Conservation (phyloP, 2,888 invertebrate genomes). For the Tholera decimalis region DNA sequence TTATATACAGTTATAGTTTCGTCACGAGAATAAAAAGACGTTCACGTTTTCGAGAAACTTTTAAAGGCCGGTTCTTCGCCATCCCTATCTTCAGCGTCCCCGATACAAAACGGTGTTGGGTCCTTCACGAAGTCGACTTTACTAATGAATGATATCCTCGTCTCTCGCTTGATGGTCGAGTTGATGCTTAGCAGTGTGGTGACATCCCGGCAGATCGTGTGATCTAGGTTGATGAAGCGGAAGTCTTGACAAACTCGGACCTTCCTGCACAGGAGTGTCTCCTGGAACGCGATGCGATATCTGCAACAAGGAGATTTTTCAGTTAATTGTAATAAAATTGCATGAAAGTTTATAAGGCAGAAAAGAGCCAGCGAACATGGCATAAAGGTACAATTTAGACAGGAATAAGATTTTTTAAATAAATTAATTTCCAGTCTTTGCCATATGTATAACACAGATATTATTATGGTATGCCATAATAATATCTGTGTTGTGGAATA, state of each 20-base stretch:
- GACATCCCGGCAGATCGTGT: conserved; percentile 90
- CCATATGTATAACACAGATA: too few relatives aligned
- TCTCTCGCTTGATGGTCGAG: conserved; percentile 75
- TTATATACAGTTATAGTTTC: not conserved
- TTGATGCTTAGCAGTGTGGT: conserved; percentile 76
- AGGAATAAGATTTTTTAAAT: too few relatives aligned
- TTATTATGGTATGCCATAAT: too few relatives aligned
- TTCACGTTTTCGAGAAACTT: conserved; percentile 68
- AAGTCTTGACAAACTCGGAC: conserved; percentile 82
- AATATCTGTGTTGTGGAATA: too few relatives aligned
- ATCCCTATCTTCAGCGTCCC: conserved; percentile 56
- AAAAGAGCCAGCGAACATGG: too few relatives aligned
- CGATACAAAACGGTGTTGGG: conserved; percentile 77
- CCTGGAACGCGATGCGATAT: conserved; percentile 95
- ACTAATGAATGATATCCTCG: conserved; percentile 77
- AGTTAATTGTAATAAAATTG: not conserved
- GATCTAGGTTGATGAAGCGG: conserved; percentile 84
- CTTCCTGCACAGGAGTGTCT: conserved; percentile 93
- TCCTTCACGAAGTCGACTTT: conserved; percentile 84
- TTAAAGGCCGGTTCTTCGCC: conserved; percentile 68
- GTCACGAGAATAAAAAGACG: not conserved
- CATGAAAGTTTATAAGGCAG: too few relatives aligned
- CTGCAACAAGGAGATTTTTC: conserved; percentile 80
- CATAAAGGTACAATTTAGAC: too few relatives aligned
- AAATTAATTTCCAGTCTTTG: too few relatives aligned